Percentiles rank a stretch among this genome's conserved stretches.
Conservation (phyloP, 1,140 invertebrate genomes). For the Apis florea region DNA sequence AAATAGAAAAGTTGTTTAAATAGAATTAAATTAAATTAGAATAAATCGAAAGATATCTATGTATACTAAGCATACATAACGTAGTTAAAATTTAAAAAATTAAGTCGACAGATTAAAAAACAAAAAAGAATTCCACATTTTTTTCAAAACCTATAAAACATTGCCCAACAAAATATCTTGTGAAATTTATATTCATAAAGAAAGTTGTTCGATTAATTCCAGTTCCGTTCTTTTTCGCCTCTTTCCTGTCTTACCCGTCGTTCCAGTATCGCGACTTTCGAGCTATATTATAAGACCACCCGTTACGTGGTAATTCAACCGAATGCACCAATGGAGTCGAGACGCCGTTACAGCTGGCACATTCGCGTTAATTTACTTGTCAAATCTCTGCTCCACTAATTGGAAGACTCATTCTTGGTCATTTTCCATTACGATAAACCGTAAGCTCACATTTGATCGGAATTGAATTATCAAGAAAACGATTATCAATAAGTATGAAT, state of each 20-base stretch:
- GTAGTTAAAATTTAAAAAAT: too few relatives aligned
- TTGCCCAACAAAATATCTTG: not conserved
- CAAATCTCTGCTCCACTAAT: not conserved
- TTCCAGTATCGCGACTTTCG: conserved; percentile 2
- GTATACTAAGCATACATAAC: too few relatives aligned
- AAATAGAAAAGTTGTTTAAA: too few relatives aligned
- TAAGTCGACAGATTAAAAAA: not conserved
- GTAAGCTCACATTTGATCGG: not conserved
- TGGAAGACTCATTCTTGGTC: too few relatives aligned
- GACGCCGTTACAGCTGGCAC: conserved; percentile 12
- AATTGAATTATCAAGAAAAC: not conserved
- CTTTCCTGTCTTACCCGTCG: conserved; percentile 4
- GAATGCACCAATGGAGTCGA: not conserved
- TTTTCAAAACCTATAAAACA: not conserved
- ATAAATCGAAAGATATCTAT: too few relatives aligned
- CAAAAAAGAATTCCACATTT: not conserved
- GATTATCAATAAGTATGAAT: not conserved
- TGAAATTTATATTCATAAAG: conserved; percentile 18
- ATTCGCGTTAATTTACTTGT: conserved; percentile 14
- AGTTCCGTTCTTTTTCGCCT: conserved; percentile 5
- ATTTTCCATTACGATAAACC: not conserved
- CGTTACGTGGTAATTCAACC: conserved; percentile 28
- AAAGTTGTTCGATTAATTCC: conserved; percentile 32
- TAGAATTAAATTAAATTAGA: too few relatives aligned
- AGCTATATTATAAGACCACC: conserved; percentile 23